Conservation (phyloP, 2,797 vertebrate species). For the Myioborus melanocephalus region DNA sequence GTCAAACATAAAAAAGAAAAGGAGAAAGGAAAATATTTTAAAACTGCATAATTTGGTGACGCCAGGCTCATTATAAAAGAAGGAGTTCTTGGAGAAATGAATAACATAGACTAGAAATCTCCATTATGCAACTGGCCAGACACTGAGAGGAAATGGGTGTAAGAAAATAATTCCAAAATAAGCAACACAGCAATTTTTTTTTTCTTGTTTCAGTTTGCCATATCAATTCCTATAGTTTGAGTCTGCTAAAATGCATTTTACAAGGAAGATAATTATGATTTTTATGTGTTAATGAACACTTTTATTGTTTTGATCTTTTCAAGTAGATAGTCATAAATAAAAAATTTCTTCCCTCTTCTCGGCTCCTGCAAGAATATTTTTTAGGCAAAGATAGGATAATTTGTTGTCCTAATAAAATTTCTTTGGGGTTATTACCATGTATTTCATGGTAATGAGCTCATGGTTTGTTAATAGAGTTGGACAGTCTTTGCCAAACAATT, state of each 20-base stretch:
- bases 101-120: not conserved
- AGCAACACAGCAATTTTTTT: not conserved
- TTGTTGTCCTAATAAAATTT: not conserved
- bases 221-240: not conserved
- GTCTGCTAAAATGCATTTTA: not conserved
- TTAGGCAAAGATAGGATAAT: not conserved
- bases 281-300: not conserved
- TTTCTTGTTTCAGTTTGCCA: not conserved
- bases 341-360: not conserved
- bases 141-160: not conserved
- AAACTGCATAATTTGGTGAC: not conserved
- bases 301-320: not conserved
- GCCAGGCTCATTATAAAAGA: not conserved
- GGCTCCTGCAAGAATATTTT: not conserved
- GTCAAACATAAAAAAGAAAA: not conserved
- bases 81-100: not conserved
- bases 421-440: not conserved
- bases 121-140: not conserved
- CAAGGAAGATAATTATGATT: not conserved
- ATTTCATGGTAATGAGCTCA: not conserved
- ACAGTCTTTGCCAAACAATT: not conserved
- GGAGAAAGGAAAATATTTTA: not conserved
- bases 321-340: not conserved
- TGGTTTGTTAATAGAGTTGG: not conserved
- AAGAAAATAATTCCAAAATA: not conserved